Evolutionary conservation across 2,797 vertebrate species (phyloP).

Genomic region (Macroramphosus scolopax): DNA sequence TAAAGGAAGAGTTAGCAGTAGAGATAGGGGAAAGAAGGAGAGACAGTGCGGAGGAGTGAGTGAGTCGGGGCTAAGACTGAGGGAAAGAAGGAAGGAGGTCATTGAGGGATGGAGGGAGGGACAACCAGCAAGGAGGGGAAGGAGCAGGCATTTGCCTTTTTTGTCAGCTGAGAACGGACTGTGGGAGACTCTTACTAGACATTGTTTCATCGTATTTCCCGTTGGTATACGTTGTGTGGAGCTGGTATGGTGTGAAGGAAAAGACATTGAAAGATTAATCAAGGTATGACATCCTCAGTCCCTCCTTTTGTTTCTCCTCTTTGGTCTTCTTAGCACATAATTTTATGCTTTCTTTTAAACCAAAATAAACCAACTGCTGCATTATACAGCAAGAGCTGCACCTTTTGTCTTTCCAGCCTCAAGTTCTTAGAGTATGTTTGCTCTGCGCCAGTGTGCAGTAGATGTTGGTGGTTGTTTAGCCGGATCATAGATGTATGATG

Average conservation of each 20-base stretch:
- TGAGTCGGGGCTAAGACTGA: constrained; percentile 15
- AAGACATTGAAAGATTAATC: constrained; percentile 73
- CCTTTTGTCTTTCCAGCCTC: constrained; percentile 5
- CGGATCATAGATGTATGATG: constrained; percentile 42
- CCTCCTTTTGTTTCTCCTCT: too few relatives aligned
- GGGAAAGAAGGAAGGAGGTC: constrained; percentile 55
- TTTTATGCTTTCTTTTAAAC: too few relatives aligned
- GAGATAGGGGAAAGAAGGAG: constrained; percentile 37
- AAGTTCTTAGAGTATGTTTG: constrained; percentile 16
- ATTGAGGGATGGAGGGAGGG: constrained; percentile 61
- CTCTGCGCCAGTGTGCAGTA: constrained; percentile 10
- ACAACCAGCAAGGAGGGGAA: constrained; percentile 59
- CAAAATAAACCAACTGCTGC: too few relatives aligned
- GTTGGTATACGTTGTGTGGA: constrained; percentile 69
- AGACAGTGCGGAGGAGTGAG: too few relatives aligned
- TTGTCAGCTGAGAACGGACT: constrained; percentile 76
- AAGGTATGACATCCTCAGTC: constrained; percentile 58
- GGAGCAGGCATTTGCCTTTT: constrained; percentile 78
- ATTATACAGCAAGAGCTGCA: too few relatives aligned
- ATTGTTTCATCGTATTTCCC: too few relatives aligned
- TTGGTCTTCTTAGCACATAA: too few relatives aligned
- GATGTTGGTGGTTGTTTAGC: too few relatives aligned
- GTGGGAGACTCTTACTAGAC: constrained; percentile 74
- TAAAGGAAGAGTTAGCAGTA: constrained; percentile 57
- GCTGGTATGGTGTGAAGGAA: constrained; percentile 76